Evolutionary conservation across 1,140 invertebrate genomes (phyloP), one percentile per base, ranked within the genome.

Genomic region (Proales similis): DNA sequence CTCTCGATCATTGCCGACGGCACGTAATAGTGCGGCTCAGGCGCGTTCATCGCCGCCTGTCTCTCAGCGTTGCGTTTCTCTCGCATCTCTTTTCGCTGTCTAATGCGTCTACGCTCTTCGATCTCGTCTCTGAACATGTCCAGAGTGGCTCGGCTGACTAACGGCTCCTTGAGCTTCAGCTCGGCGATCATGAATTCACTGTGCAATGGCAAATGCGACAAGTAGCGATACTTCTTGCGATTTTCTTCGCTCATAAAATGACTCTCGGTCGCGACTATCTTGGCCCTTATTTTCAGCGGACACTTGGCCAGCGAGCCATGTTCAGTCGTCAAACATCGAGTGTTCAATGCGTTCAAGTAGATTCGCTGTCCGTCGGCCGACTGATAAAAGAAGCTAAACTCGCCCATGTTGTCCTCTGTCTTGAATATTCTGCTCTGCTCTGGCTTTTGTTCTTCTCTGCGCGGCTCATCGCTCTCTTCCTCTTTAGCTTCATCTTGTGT

Each of bases 141-240:
- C 2, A 76, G 63, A n/a, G 73, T 73, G 0, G 71, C 81, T 42
- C 80, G 67, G 7, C 82, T 83, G 0, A 94, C 78, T 22, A 83
- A 70, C 3, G 86, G 85, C 42, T 82, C 80, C 67, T 81, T 77
- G 7, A 94, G 75, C 63, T 86, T 81, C 32, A 95, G 80, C 76
- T 96, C 91, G 17, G 86, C 86, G 22, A 93, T 81, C 70, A 89
- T 85, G 75, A 92, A 91, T 63, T 86, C 84, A 69, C 88, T 88
- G 64, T 87, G 86, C 1, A 93, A 72, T 2, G 92, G 90, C 64
- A 96, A 78, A 75, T 95, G 90, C 57, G 83, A 82, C 17, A 94
- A 77, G 69, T 88, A 93, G 24, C 86, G 81, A 67, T 90, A 75
- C 69, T 74, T 62, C 4, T 66, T 63, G 12, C 27, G 20, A 39